A percentile compares a stretch with the other conserved stretches of the same genome.
Conservation (phyloP, 2,797 vertebrate genomes). For the Pangasius mekongensis region DNA sequence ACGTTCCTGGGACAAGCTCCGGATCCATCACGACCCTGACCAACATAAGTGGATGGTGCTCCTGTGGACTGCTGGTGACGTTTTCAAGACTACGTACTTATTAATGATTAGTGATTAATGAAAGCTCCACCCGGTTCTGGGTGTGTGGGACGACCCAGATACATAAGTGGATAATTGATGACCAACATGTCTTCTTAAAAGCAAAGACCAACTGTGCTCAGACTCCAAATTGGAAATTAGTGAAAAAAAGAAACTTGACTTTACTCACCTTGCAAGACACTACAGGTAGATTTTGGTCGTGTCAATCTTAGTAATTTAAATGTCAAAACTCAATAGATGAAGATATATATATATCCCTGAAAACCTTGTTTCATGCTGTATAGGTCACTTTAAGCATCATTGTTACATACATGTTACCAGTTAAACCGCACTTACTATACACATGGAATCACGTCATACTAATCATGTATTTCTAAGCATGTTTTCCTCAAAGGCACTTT, state of each 20-base stretch:
- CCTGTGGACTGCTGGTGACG: conserved; percentile 79
- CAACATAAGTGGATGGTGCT: conserved; percentile 74
- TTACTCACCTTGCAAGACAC: background rate
- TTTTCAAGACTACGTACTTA: conserved; percentile 81
- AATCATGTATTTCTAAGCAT: background rate
- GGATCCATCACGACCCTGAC: background rate
- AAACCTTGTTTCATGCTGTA: background rate
- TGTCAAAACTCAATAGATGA: background rate
- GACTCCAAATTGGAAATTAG: background rate
- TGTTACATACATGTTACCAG: background rate
- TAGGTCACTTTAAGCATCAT: background rate
- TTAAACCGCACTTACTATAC: background rate
- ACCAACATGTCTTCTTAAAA: background rate
- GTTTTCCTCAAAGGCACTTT: background rate
- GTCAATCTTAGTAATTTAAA: background rate
- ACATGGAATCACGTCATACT: background rate
- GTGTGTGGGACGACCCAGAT: conserved; percentile 79
- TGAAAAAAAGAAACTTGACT: background rate
- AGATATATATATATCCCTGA: background rate
- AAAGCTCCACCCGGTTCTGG: conserved; percentile 81
- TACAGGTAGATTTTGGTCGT: background rate
- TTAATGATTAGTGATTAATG: conserved; percentile 72
- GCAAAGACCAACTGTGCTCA: background rate
- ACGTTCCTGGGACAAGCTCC: background rate
- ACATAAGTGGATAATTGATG: background rate